These are phyloP conservation scores for Agrilus biguttatus DNA, from an alignment of 2,888 invertebrate species.

Conservation along the genomic window DNA sequence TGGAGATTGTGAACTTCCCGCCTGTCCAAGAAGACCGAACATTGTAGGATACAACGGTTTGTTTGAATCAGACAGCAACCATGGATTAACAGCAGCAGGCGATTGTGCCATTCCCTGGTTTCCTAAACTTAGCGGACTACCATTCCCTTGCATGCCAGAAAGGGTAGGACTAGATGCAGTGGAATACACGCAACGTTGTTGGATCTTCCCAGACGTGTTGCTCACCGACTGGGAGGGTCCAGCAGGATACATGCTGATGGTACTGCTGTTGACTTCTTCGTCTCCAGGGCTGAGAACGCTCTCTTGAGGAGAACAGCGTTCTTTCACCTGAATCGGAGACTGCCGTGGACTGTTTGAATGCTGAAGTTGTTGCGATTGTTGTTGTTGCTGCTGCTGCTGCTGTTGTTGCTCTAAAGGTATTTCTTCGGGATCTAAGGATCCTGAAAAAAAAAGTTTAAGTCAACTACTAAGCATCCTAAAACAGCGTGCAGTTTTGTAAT, in stretches of 20 bases:
- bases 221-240: constrained; percentile 17
- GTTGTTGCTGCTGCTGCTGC: constrained; percentile 14
- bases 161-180: constrained; percentile 43
- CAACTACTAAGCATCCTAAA: no score
- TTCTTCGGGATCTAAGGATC: constrained; percentile 68
- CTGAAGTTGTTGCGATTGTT: constrained; percentile 10
- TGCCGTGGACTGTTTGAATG: constrained; percentile 19
- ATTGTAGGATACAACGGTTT: constrained; percentile 50
- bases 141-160: constrained; percentile 26
- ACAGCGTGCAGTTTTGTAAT: no score
- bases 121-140: constrained; percentile 28
- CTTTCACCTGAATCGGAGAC: constrained; percentile 33
- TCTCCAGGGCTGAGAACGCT: constrained; percentile 45
- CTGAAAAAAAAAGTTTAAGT: constrained; percentile 37
- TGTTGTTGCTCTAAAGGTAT: constrained; percentile 50
- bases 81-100: constrained; percentile 48
- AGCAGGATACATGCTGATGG: constrained; percentile 45
- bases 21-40: constrained; percentile 48
- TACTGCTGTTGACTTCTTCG: constrained; percentile 58
- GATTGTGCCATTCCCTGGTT: constrained; percentile 35
- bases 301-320: constrained; percentile 39
- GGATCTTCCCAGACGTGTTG: constrained; percentile 25
- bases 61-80: constrained; percentile 56
- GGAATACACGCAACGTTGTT: constrained; percentile 52
- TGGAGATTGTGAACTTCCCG: constrained; percentile 36